Percentiles rank a stretch among this genome's conserved stretches.
Conservation (phyloP, 2,888 invertebrate species). For the Chrysolina oricalcia region DNA sequence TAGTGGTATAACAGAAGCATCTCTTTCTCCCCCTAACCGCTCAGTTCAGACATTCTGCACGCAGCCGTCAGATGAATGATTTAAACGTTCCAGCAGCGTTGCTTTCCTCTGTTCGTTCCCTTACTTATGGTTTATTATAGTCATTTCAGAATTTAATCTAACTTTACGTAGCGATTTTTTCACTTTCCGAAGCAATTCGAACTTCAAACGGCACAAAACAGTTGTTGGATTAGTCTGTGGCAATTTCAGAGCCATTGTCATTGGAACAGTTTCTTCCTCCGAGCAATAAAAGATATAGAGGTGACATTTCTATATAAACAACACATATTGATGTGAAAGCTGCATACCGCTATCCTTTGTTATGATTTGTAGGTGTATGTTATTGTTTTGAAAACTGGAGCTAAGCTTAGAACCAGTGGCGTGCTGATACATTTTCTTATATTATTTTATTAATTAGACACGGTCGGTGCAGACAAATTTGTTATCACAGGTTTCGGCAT, state of each 20-base stretch:
- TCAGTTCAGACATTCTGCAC: neutral
- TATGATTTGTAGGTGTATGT: too few species aligned
- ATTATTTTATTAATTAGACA: too few species aligned
- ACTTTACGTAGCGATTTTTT: conserved; percentile 15
- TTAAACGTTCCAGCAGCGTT: conserved; percentile 11
- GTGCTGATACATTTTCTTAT: too few species aligned
- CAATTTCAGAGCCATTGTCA: neutral
- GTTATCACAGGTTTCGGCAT: too few species aligned
- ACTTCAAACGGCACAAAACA: conserved; percentile 4
- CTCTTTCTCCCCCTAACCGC: neutral
- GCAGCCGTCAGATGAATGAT: conserved; percentile 15
- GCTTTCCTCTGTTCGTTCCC: neutral
- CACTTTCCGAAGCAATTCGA: conserved; percentile 1
- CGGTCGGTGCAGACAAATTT: too few species aligned
- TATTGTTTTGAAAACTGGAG: too few species aligned
- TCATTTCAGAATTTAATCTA: conserved; percentile 19
- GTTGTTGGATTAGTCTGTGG: neutral
- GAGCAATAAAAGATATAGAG: too few species aligned
- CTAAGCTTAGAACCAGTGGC: too few species aligned
- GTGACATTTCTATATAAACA: too few species aligned
- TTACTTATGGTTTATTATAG: conserved; percentile 7
- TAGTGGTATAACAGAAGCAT: neutral
- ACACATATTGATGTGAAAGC: too few species aligned
- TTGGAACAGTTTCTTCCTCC: neutral
- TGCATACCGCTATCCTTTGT: too few species aligned